A percentile compares a stretch with the other conserved stretches of the same genome.
phyloP scores from a whole-genome alignment of 2,113 vertebrate species.

The Nycticryphes semicollaris region DNA sequence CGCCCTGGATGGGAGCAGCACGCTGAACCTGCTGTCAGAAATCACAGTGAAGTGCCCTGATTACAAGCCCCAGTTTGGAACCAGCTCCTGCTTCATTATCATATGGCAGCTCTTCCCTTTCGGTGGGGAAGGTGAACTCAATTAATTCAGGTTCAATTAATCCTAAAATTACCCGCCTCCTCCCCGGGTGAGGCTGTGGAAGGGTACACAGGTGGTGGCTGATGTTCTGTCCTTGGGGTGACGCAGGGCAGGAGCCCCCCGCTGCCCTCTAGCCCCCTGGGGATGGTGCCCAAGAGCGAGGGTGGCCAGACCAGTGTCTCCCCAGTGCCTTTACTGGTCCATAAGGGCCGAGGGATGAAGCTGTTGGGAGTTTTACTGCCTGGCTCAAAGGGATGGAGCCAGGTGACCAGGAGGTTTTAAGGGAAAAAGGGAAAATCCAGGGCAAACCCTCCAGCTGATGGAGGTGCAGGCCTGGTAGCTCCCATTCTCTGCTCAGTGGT shows the following conservation, averaged over 20 bases:
- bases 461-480: neutral
- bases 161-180: conserved; percentile 11
- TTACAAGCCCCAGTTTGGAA: conserved; percentile 59
- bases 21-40: neutral
- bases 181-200: neutral
- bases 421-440: neutral
- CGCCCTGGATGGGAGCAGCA: neutral
- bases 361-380: neutral
- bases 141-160: conserved; percentile 58
- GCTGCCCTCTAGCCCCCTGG: neutral
- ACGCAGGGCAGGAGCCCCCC: rapidly evolving
- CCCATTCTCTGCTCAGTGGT: neutral
- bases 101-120: neutral
- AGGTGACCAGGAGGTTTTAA: rapidly evolving
- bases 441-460: neutral
- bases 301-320: neutral
- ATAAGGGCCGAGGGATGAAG: neutral
- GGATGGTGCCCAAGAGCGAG: neutral
- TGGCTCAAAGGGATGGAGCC: neutral
- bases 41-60: conserved; percentile 27
- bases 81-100: neutral
- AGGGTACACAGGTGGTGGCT: neutral
- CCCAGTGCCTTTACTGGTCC: neutral
- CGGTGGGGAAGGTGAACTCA: neutral
- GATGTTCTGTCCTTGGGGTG: neutral